phyloP scores from a whole-genome alignment of 1,140 invertebrate genomes.

The Drosophila busckii region DNA sequence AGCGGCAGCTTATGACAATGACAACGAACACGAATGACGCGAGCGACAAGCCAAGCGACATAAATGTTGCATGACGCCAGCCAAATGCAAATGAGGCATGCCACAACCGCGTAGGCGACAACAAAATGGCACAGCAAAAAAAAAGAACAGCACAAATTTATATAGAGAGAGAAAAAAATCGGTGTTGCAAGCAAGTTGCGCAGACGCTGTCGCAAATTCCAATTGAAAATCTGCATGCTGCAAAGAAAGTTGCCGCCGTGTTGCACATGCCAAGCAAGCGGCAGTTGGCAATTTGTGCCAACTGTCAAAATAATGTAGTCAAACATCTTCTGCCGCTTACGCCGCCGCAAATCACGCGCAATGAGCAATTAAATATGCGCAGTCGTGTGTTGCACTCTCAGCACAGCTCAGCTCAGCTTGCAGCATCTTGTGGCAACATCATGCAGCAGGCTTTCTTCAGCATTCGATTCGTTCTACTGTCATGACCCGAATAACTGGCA shows the following conservation, averaged over 20 bases:
- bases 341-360: conserved; percentile 46
- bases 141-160: conserved; percentile 2
- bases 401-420: conserved; percentile 9
- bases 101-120: conserved; percentile 54
- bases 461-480: conserved; percentile 20
- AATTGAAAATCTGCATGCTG: conserved; percentile 29
- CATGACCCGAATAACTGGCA: conserved; percentile 57
- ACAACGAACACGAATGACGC: conserved; percentile 28
- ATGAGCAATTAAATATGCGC: conserved; percentile 74
- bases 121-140: conserved; percentile 13
- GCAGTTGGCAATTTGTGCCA: conserved; percentile 59
- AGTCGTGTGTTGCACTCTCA: conserved; percentile 56
- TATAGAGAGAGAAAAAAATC: too few species aligned
- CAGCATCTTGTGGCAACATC: conserved; percentile 26
- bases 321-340: conserved; percentile 4
- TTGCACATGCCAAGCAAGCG: background rate
- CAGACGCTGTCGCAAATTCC: conserved; percentile 32
- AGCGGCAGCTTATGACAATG: conserved; percentile 53
- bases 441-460: conserved; percentile 9
- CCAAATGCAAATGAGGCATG: conserved; percentile 65
- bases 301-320: conserved; percentile 65
- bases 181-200: conserved; percentile 22
- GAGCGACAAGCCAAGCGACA: conserved; percentile 14
- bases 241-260: conserved; percentile 12
- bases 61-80: conserved; percentile 63